These are phyloP conservation scores for Andrena camellia DNA, from an alignment of 2,888 invertebrate genomes.

Conservation along the genomic window DNA sequence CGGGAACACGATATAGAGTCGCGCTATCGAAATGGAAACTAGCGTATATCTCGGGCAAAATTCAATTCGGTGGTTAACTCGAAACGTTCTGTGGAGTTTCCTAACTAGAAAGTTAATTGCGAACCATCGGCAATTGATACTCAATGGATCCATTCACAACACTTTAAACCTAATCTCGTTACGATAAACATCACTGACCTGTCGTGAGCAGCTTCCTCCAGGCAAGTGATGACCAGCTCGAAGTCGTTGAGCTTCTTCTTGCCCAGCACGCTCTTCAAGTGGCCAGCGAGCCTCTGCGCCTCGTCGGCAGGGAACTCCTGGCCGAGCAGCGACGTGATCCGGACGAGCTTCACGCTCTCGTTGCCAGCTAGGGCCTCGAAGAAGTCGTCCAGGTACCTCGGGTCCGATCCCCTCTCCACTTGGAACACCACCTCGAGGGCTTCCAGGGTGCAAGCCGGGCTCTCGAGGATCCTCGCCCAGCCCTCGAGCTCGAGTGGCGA, in stretches of 20 bases:
- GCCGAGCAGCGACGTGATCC: slow-evolving; percentile 86
- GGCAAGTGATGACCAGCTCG: slow-evolving; percentile 86
- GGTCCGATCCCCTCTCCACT: slow-evolving; percentile 85
- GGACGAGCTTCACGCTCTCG: slow-evolving; percentile 86
- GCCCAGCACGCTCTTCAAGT: slow-evolving; percentile 85
- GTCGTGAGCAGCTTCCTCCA: slow-evolving; percentile 86
- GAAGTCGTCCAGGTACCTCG: slow-evolving; percentile 85
- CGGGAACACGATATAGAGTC: not conserved
- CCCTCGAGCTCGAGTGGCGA: slow-evolving; percentile 86
- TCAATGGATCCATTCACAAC: no score
- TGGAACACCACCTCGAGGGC: slow-evolving; percentile 86
- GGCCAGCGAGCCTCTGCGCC: slow-evolving; percentile 85
- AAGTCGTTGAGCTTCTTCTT: slow-evolving; percentile 86
- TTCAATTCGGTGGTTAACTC: no score
- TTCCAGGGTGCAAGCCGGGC: slow-evolving; percentile 85
- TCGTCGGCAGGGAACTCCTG: slow-evolving; percentile 86
- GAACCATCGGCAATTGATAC: no score
- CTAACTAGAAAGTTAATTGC: no score
- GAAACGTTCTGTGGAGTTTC: no score
- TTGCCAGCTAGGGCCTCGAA: slow-evolving; percentile 86
- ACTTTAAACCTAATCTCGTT: not conserved
- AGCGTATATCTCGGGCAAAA: not conserved
- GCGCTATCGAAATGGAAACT: not conserved
- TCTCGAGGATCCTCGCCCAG: slow-evolving; percentile 86
- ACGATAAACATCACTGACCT: slow-evolving; percentile 73